Percentiles rank a stretch among this genome's conserved stretches.
Conservation (phyloP, 2,797 vertebrate genomes). For the Alcedo quadribrachys region DNA sequence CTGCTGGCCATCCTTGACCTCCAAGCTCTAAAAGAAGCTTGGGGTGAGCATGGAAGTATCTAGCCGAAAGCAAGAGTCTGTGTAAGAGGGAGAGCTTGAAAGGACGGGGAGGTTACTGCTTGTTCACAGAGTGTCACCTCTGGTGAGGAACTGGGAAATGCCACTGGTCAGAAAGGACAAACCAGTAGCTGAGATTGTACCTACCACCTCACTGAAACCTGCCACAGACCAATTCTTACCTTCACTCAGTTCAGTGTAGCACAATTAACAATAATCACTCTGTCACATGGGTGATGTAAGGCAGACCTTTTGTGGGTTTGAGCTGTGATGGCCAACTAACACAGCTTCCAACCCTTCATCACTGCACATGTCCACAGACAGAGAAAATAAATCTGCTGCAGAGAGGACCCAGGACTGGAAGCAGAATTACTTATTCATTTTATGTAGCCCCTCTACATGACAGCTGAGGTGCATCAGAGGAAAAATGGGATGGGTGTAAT, state of each 20-base stretch:
- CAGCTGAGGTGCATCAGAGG: not conserved
- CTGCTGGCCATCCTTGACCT: not conserved
- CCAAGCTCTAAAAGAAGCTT: not conserved
- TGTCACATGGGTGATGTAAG: not conserved
- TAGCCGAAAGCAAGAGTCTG: not conserved
- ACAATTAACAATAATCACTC: not conserved
- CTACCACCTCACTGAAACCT: not conserved
- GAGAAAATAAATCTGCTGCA: not conserved
- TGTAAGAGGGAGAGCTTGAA: not conserved
- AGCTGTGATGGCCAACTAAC: not conserved
- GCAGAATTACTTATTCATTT: not conserved
- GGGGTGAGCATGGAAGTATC: not conserved
- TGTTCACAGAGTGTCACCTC: not conserved
- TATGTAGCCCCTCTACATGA: not conserved
- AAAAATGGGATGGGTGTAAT: not conserved
- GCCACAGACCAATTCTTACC: not conserved
- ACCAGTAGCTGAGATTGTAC: not conserved
- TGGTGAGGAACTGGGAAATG: not conserved
- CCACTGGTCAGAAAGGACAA: not conserved
- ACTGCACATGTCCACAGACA: too few species aligned
- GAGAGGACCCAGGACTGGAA: not conserved
- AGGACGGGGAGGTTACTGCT: not conserved
- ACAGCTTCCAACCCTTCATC: not conserved
- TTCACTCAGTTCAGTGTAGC: not conserved
- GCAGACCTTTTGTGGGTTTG: not conserved